Base-by-base conservation (phyloP, 2,113 vertebrate species). In the Myxocyprinus asiaticus region DNA sequence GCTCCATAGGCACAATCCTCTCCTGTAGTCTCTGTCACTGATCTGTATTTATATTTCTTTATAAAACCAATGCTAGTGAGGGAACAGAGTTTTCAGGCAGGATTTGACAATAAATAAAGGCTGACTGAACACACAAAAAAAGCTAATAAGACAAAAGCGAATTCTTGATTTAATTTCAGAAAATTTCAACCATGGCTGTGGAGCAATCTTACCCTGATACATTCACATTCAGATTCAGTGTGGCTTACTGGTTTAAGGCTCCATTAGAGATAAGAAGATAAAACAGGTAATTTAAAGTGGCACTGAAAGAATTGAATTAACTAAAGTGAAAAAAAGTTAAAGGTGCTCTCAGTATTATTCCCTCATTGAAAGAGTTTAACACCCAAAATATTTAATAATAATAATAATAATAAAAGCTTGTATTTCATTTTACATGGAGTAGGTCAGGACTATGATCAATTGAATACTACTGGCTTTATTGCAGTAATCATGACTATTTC, bases 41-140 rank as follows among this genome's bases (percentile, higher is more conserved):
- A 80, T 74, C 45, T 51, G 51, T 45, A 44, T 59, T 70, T 71
- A 53, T 58, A 17, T 56, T 48, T 48, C 65, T 65, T 50, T 44
- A 51, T 81, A 61, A n/a, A 50, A 42, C 17, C n/a, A n/a, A n/a
- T 59, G 63, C 51, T 47, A 11, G n/a, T 79, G 11, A 48, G n/a
- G 4, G 12, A 42, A 17, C 10, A 55, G 17, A 3, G 15, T n/a
- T n/a, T n/a, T 73, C 70, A 11, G 14, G 12, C 5, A 59, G 61
- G 17, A 17, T 53, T 10, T 76, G n/a, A n/a, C 56, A 43, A 68
- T 11, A 62, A 63, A 51, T 6, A 44, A 45, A 51, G 33, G 14
- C 22, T 62, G 33, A 43, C 14, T 63, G 44, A 43, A 12, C 63
- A 59, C 42, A n/a, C n/a, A n/a, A n/a, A n/a, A 6, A n/a, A 72